These are phyloP conservation scores for Lysandra bellargus DNA, from an alignment of 2,888 invertebrate species.

Conservation along the genomic window DNA sequence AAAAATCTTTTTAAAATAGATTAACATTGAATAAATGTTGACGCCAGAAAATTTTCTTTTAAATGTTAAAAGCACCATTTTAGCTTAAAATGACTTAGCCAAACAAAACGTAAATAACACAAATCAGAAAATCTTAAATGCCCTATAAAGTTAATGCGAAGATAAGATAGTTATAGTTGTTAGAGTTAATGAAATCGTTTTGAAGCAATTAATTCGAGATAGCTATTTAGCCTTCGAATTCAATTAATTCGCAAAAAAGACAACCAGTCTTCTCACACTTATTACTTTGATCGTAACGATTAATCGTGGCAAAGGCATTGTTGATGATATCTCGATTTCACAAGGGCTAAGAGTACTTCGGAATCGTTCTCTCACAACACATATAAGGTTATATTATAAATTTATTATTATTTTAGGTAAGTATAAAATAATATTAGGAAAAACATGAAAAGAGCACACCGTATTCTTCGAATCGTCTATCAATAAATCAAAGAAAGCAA, in stretches of 20 bases:
- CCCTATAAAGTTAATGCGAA: background rate
- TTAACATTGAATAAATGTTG: too few relatives aligned
- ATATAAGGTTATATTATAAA: background rate
- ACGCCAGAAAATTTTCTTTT: background rate
- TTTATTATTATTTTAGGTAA: background rate
- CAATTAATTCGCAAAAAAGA: background rate
- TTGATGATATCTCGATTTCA: slow-evolving; percentile 66
- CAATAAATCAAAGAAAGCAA: background rate
- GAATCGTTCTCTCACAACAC: slow-evolving; percentile 24
- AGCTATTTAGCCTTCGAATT: background rate
- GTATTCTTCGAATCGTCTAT: background rate
- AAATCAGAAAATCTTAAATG: slow-evolving; percentile 7
- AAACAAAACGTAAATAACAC: background rate
- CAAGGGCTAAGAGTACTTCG: slow-evolving; percentile 48
- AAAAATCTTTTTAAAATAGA: too few relatives aligned
- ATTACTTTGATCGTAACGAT: slow-evolving; percentile 59
- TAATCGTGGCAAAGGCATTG: slow-evolving; percentile 65
- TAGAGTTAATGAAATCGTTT: slow-evolving; percentile 5
- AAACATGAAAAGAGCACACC: background rate
- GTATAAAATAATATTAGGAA: background rate
- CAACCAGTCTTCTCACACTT: slow-evolving; percentile 69
- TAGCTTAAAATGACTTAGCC: background rate
- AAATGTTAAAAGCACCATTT: background rate
- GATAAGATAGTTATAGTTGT: background rate
- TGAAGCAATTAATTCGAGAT: slow-evolving; percentile 9